Evolutionary conservation across 2,797 vertebrate species (phyloP).

Genomic region (Glyptemys insculpta): DNA sequence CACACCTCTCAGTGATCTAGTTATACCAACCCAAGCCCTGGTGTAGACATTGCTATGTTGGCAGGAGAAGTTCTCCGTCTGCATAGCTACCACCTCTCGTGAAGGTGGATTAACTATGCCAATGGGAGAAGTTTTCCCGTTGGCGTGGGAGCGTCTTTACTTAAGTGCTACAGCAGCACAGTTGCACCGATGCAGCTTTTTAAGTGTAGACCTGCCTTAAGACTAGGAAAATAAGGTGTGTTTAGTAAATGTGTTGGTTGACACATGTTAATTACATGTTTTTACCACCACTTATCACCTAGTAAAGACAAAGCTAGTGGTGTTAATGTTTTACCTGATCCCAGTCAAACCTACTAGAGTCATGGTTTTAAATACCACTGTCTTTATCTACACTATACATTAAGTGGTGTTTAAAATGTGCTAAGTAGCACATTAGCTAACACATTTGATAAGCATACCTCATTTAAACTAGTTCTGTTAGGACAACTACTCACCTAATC

Average conservation of each 20-base stretch:
- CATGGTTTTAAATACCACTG: neutral
- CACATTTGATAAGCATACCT: neutral
- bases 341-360: neutral
- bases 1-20: neutral
- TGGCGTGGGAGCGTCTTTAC: neutral
- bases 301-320: neutral
- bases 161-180: neutral
- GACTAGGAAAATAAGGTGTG: neutral
- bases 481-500: neutral
- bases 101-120: neutral
- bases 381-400: neutral
- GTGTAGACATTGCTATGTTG: neutral
- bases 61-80: neutral
- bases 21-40: neutral
- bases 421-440: neutral
- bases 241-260: neutral
- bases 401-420: neutral
- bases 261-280: neutral
- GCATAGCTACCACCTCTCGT: neutral
- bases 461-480: neutral
- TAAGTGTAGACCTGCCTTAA: neutral
- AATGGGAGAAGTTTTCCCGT: neutral
- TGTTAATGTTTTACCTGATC: neutral
- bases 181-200: neutral
- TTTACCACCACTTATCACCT: neutral